Evolutionary conservation across 2,113 vertebrate genomes (phyloP), one percentile per base, ranked within the genome.

Genomic region (Phalacrocorax aristotelis): DNA sequence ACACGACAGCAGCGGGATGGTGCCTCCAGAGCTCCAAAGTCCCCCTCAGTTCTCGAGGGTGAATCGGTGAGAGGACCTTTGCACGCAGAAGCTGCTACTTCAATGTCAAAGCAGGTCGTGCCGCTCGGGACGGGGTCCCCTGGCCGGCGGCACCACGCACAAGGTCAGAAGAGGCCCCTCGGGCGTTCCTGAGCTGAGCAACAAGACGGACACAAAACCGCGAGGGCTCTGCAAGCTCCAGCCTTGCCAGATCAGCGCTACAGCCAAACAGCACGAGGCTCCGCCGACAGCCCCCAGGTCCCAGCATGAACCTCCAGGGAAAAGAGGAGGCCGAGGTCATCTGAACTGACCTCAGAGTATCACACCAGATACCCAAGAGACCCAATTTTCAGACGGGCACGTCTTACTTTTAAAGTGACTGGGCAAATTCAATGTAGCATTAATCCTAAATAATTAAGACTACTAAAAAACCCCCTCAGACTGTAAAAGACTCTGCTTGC

Each of bases 1-100:
- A 8, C 17, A 12, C 3, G 7, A 20, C 11, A 5, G 52, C n/a
- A 16, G 27, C 9, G 18, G 29, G 20, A 52, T 0, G 40, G 49
- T 4, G 40, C 16, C 17, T 25, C 7, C 46, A 7, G 61, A 15
- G 6, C 29, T 6, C 57, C 66, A 8, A 15, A 29, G 38, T 14
- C 22, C 38, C 15, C 34, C 20, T 27, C 34, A 13, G 0, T 6
- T 48, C 46, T 3, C 2, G 11, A 6, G 20, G 11, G 12, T 2
- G n/a, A 52, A 34, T 21, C 42, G 1, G 7, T 2, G 23, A 15
- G 54, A 34, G 46, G 16, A 18, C 19, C 44, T 18, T 19, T 23
- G 11, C 9, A 2, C 2, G 22, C 16, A 9, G 66, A 34, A 8
- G 57, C 65, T 27, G n/a, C 30, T 36, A 2, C 40, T 60, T 11